Conservation (phyloP, 2,797 vertebrate species). For the Mycteria americana region DNA sequence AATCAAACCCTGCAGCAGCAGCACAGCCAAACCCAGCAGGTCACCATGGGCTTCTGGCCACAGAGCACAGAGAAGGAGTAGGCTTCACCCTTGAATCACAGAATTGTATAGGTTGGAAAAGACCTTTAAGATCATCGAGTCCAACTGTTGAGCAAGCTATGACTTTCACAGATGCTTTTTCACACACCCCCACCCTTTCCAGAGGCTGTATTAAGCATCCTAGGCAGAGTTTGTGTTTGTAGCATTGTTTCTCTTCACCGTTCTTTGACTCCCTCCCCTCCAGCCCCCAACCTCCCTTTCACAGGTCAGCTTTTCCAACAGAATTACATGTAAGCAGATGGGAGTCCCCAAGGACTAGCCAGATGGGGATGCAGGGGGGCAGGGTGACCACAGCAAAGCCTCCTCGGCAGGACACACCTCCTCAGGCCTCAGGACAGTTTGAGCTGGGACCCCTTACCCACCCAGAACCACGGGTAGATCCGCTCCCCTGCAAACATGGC, state of each 20-base stretch:
- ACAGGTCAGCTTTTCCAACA: neutral
- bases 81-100: neutral
- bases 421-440: neutral
- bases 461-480: neutral
- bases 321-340: neutral
- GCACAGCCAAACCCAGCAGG: neutral
- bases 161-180: neutral
- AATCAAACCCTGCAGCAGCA: neutral
- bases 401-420: neutral
- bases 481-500: neutral
- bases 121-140: too few species aligned
- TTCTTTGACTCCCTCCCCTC: neutral
- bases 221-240: neutral
- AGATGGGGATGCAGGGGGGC: neutral
- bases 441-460: neutral
- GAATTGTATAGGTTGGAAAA: too few species aligned
- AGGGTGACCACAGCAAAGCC: neutral
- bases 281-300: neutral
- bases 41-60: neutral
- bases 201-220: too few species aligned
- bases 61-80: neutral
- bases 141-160: neutral
- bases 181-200: neutral
- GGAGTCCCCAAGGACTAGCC: neutral
- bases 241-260: neutral